Percentiles rank a stretch among this genome's conserved stretches.
These are phyloP conservation scores for Melinopterus prodromus DNA, from an alignment of 2,888 invertebrate genomes.

Conservation along the genomic window DNA sequence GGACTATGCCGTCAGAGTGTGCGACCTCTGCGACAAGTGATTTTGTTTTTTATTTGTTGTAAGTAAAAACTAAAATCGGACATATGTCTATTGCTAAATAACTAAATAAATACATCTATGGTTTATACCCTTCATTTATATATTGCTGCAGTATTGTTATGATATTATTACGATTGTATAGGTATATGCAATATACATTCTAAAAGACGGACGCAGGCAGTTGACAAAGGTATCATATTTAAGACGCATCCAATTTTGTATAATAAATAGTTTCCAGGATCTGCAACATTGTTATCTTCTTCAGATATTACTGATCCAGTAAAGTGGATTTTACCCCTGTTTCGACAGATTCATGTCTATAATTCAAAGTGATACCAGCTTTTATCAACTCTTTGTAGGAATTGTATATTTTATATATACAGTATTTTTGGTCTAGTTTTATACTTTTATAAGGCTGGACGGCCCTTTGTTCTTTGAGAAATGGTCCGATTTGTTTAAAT, in stretches of 20 bases:
- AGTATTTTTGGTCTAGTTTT: constrained; percentile 4
- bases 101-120: background rate
- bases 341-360: too few species aligned
- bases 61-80: constrained; percentile 5
- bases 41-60: constrained; percentile 16
- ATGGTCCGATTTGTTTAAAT: background rate
- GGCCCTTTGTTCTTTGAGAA: background rate
- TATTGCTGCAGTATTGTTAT: background rate
- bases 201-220: too few species aligned
- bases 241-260: too few species aligned
- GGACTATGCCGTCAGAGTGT: constrained; percentile 77
- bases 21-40: constrained; percentile 67
- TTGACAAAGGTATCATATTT: too few species aligned
- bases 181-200: too few species aligned
- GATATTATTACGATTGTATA: background rate
- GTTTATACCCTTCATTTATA: constrained; percentile 7
- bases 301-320: too few species aligned
- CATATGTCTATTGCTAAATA: background rate
- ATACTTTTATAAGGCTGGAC: background rate
- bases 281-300: too few species aligned
- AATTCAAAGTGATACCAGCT: too few species aligned
- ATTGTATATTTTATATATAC: background rate
- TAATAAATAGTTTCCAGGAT: too few species aligned
- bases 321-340: too few species aligned
- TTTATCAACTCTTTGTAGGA: background rate